Evolutionary conservation across 2,888 invertebrate species (phyloP).

Genomic region (Stenotaenia linearis): DNA sequence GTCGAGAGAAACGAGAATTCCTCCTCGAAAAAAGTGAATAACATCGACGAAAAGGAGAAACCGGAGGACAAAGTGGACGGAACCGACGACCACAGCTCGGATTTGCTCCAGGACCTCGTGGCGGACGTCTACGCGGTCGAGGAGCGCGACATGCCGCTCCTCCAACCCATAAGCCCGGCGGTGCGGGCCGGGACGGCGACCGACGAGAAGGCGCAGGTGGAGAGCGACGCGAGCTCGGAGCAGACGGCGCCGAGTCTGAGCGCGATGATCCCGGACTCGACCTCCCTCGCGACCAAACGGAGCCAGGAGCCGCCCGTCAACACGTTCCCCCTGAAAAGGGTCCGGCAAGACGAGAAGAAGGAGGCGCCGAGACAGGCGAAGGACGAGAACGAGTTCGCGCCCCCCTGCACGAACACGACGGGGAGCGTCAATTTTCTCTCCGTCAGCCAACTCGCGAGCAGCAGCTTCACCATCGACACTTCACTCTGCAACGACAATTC

Average conservation of each 20-base stretch:
- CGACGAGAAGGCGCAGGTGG: background rate
- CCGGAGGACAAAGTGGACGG: background rate
- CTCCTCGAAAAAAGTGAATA: background rate
- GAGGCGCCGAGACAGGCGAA: background rate
- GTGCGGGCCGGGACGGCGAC: background rate
- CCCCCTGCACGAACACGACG: background rate
- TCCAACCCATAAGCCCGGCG: conserved; percentile 11
- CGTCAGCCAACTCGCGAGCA: conserved; percentile 36
- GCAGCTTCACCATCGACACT: conserved; percentile 35
- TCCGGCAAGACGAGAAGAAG: background rate
- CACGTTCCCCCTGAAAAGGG: background rate
- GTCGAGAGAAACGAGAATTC: background rate
- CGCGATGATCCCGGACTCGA: background rate
- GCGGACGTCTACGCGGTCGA: conserved; percentile 32
- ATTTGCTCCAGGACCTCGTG: conserved; percentile 34
- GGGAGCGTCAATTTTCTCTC: conserved; percentile 35
- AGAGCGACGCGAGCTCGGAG: background rate
- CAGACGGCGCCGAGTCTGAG: background rate
- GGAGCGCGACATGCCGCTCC: conserved; percentile 14
- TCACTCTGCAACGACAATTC: conserved; percentile 35
- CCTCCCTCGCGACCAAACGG: background rate
- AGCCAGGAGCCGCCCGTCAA: background rate
- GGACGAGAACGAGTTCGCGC: background rate
- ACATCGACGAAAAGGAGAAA: conserved; percentile 9
- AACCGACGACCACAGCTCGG: background rate